Evolutionary conservation across 1,140 invertebrate genomes (phyloP), one percentile per base, ranked within the genome.

Genomic region (Drosophila mauritiana): DNA sequence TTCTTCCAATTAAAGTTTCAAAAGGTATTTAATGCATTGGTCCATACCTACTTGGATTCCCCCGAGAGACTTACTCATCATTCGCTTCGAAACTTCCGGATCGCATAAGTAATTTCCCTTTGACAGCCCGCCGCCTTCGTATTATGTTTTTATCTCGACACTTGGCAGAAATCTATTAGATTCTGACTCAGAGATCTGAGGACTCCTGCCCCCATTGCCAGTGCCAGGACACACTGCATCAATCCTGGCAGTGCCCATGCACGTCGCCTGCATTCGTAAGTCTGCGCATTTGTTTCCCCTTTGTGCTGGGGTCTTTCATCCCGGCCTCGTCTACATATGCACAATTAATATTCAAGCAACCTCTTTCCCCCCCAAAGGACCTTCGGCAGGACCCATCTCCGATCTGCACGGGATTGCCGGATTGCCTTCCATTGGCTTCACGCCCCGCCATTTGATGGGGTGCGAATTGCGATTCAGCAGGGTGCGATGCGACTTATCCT

Each of bases 301-400:
- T 57, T 78, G 74, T 62, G n/a, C 40, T 42, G 49, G 20, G 17
- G 40, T 31, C 22, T n/a, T 20, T 22, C 48, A 17, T 57, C 20
- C 20, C 10, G 13, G n/a, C 10, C 49, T 27, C 36, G 37, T 78
- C 74, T 70, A 83, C 76, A 89, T 80, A 89, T 89, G 68, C 53
- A 89, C 84, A 89, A 88, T 88, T 88, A 88, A 88, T 88, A 88
- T 88, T 88, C 84, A 89, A 89, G 84, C 84, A 89, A 89, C 80
- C 84, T 79, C 83, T 80, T 65, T 31, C 67, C 55, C 55, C 56
- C 70, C 13, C 36, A 13, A 45, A 27, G 52, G 43, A 36, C 51
- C 34, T 46, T 40, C 25, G 20, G 37, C 8, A 17, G 15, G 55
- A 73, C 46, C 57, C 56, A 39, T 56, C 12, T 64, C 46, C 10